These are phyloP conservation scores for Ameiurus melas DNA, from an alignment of 2,113 vertebrate genomes.

Conservation along the genomic window DNA sequence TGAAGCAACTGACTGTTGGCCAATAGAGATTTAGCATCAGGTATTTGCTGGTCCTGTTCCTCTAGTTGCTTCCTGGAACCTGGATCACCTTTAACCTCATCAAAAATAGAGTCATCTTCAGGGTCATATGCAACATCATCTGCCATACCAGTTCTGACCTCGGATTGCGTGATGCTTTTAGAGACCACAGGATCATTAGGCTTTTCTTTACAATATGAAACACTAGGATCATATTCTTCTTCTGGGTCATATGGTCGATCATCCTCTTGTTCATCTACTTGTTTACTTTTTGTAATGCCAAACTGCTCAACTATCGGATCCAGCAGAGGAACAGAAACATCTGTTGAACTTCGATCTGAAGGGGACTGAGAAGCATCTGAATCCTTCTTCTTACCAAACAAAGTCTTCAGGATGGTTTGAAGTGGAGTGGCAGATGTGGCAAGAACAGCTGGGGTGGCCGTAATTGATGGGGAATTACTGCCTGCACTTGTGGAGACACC, in stretches of 20 bases:
- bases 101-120: conserved; percentile 94
- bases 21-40: conserved; percentile 78
- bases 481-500: conserved; percentile 51
- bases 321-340: conserved; percentile 69
- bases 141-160: conserved; percentile 47
- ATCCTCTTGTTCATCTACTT: conserved; percentile 83
- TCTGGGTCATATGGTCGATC: conserved; percentile 96
- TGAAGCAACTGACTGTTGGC: conserved; percentile 78
- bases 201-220: conserved; percentile 71
- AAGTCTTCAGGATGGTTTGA: conserved; percentile 91
- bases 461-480: conserved; percentile 62
- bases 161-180: conserved; percentile 60
- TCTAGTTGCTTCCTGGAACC: conserved; percentile 69
- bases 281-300: conserved; percentile 79
- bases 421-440: conserved; percentile 76
- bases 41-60: conserved; percentile 74
- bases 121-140: conserved; percentile 96
- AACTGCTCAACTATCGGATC: conserved; percentile 94
- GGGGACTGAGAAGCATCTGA: conserved; percentile 75
- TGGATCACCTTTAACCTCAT: conserved; percentile 83
- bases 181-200: conserved; percentile 59
- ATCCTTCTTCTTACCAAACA: conserved; percentile 91
- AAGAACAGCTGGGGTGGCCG: conserved; percentile 51
- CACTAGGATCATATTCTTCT: conserved; percentile 88
- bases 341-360: conserved; percentile 64